Evolutionary conservation across 2,888 invertebrate species (phyloP), one percentile per base, ranked within the genome.

Genomic region (Theodoxus fluviatilis): DNA sequence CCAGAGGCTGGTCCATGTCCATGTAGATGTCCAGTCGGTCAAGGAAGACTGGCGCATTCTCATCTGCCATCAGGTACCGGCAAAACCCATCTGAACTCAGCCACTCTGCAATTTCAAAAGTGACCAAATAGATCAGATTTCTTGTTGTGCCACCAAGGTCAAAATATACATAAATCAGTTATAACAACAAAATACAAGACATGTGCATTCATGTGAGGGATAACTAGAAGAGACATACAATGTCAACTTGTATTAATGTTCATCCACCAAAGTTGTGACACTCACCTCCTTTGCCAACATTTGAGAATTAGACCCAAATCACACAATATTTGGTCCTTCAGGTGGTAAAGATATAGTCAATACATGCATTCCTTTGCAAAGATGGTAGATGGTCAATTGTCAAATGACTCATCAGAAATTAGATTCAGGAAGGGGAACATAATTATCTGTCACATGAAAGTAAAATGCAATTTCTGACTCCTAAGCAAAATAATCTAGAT

Each of bases 41-140:
- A 78, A 99, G 90, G 89, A 99, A 99, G 75, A 99, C 98, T 0
- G 99, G 98, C 0, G 98, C 97, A 89, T 99, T 99, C 89, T 99
- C 99, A 87, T 99, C 99, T 0, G 98, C 98, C 97, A 99, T 99
- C 78, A 99, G 91, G 89, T 98, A 99, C 73, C 98, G 93, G 88
- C 98, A 96, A 79, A 99, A 92, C 47, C 98, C 98, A 88, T 98
- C 98, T 87, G 97, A 93, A 73, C 94, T 94, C 78, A 98, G 89
- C 79, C 82, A 81, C 47, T 83, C 86, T 86, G 77, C 12, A 40
- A 72, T 71, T 49, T 66, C 12, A 70, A 64, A 68, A 47, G 67
- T 61, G 28, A 3, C 33, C 1, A 40, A 1, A 43, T 35, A 69
- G 61, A 68, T 37, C 15, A 9, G 3, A 64, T 1, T 37, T 22